Base-by-base conservation (phyloP, 2,888 invertebrate species). In the Lasioglossum calceatum region DNA sequence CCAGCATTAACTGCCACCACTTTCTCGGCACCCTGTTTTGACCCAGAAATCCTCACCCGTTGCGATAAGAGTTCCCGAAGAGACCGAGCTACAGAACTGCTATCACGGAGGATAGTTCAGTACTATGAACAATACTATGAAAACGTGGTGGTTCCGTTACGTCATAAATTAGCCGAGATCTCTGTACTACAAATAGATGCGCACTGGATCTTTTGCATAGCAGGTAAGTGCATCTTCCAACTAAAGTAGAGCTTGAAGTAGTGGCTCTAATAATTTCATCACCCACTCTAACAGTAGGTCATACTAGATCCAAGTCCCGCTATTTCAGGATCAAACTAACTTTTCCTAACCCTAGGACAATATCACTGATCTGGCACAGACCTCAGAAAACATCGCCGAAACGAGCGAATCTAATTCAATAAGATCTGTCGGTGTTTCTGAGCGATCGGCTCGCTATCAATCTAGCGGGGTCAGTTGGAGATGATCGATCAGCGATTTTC, bases 401-500 rank as follows among this genome's bases (percentile, higher is more conserved):
- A 36, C 39, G n/a, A 14, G 44, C 4, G 32, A 64, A 7, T 27
- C 54, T 67, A 70, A 76, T 82, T 50, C 76, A 72, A 82, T 39
- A 44, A 72, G 44, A 44, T 32, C 72, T 36, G 71, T 70, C 44
- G 5, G 4, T n/a, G 23, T 42, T 42, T 32, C 2, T 14, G 27
- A 58, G 27, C 19, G 47, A 58, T 16, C 2, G 14, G 4, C 12
- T 16, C 16, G 47, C 32, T 58, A 81, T 61, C 75, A 67, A 75
- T 76, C 75, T 81, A 61, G 1, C 61, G 8, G 14, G n/a, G 39
- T 14, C 42, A 16, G 36, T 12, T 2, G 64, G 16, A 27, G n/a
- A 77, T 32, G 74, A 84, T 84, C 84, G 70, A 61, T 84, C 73
- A 67, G 36, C 42, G 73, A 82, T 54, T 73, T 72, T 54, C 36